Percentiles rank a stretch among this genome's conserved stretches.
Evolutionary conservation across 1,140 invertebrate genomes (phyloP).

Genomic region (Ostrea edulis): DNA sequence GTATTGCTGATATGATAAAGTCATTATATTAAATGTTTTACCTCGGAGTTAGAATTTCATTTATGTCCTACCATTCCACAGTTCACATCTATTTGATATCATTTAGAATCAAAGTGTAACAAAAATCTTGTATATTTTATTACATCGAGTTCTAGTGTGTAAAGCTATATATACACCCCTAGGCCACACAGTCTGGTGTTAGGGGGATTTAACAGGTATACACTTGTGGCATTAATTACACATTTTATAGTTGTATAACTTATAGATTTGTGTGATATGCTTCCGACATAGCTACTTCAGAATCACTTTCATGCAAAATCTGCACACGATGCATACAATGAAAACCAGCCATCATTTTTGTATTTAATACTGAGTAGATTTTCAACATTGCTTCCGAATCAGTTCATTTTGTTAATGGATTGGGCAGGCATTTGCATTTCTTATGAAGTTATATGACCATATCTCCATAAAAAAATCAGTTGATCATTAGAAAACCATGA

Average conservation of each 20-base stretch:
- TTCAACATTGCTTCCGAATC: neutral
- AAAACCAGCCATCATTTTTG: neutral
- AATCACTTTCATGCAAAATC: neutral
- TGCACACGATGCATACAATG: neutral
- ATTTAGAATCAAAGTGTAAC: neutral
- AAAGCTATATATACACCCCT: neutral
- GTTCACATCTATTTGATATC: neutral
- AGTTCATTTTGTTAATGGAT: slow-evolving; percentile 9
- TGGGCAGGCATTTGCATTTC: neutral
- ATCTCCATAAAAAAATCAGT: slow-evolving; percentile 1
- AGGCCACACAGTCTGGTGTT: neutral
- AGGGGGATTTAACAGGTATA: neutral
- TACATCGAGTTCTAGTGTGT: neutral
- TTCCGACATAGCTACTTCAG: neutral
- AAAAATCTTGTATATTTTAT: neutral
- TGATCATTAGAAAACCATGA: slow-evolving; percentile 1
- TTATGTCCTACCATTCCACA: neutral
- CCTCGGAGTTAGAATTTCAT: neutral
- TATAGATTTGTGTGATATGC: neutral
- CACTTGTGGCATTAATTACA: neutral
- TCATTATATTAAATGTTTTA: neutral
- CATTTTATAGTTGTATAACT: neutral
- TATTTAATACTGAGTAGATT: neutral
- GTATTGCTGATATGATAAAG: neutral
- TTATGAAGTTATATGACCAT: slow-evolving; percentile 26